Percentiles rank a stretch among this genome's conserved stretches.
phyloP scores from a whole-genome alignment of 1,140 invertebrate species.

The Glossosoma conforme region DNA sequence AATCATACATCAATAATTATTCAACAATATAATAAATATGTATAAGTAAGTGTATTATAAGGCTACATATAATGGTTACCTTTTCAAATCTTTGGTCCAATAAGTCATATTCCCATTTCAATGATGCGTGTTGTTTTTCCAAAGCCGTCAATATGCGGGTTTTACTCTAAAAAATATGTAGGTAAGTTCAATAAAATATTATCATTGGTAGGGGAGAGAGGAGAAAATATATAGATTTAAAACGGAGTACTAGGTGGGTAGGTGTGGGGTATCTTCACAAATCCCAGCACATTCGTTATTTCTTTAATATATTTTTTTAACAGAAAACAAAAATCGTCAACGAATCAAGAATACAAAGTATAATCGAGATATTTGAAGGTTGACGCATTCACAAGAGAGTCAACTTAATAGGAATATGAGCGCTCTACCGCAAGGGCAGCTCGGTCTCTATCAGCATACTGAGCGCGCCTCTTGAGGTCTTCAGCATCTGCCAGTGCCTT shows the following conservation, averaged over 20 bases:
- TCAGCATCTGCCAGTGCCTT: conserved; percentile 60
- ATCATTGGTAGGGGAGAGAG: neutral
- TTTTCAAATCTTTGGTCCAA: conserved; percentile 69
- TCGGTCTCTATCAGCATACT: conserved; percentile 76
- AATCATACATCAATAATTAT: neutral
- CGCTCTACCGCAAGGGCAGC: conserved; percentile 46
- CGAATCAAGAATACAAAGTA: neutral
- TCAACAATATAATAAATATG: neutral
- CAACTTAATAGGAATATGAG: neutral
- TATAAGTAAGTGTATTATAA: too few relatives aligned
- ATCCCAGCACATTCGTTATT: neutral
- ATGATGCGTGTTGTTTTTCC: conserved; percentile 66
- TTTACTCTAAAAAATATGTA: conserved; percentile 55
- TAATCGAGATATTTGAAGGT: neutral
- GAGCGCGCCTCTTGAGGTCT: conserved; percentile 66
- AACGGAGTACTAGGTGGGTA: too few relatives aligned
- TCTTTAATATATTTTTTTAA: neutral
- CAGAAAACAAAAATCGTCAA: neutral
- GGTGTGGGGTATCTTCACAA: neutral
- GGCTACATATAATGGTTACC: too few relatives aligned
- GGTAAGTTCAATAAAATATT: conserved; percentile 26
- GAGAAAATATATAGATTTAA: too few relatives aligned
- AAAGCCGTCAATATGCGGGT: conserved; percentile 51
- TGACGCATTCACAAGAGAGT: neutral
- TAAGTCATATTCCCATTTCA: conserved; percentile 69